Conservation (phyloP, 2,797 vertebrate genomes). For the Phoebastria nigripes region DNA sequence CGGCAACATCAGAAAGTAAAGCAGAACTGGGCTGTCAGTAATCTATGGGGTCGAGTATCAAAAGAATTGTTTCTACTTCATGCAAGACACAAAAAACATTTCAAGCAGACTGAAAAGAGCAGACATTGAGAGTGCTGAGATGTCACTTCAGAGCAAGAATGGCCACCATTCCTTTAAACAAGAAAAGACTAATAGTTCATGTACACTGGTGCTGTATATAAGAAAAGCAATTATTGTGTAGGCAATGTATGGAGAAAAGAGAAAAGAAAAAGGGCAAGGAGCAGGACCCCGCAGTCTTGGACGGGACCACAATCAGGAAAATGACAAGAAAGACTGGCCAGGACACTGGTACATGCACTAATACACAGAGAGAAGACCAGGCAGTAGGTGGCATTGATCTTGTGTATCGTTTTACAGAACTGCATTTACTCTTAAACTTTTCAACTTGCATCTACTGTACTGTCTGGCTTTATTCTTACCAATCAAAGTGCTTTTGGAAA, state of each 20-base stretch:
- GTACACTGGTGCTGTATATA: background rate
- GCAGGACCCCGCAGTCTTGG: background rate
- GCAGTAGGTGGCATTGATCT: background rate
- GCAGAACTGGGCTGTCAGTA: background rate
- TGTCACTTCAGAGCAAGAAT: background rate
- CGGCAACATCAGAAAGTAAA: background rate
- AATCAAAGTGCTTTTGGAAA: background rate
- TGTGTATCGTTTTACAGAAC: background rate
- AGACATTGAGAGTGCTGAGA: background rate
- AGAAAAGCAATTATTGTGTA: background rate
- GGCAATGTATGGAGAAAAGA: background rate
- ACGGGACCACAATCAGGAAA: background rate
- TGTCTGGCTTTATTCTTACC: background rate
- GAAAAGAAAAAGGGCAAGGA: background rate
- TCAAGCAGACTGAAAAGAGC: background rate
- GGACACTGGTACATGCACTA: background rate
- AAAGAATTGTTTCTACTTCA: constrained; percentile 3
- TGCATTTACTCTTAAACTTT: background rate
- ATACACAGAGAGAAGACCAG: background rate
- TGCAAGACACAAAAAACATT: background rate
- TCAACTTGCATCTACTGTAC: background rate
- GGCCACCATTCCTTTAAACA: background rate
- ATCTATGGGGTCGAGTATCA: background rate
- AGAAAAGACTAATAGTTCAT: background rate
- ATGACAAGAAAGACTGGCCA: background rate